Percentiles rank a stretch among this genome's conserved stretches.
phyloP scores from a whole-genome alignment of 2,888 invertebrate genomes.

The Idaea biselata region DNA sequence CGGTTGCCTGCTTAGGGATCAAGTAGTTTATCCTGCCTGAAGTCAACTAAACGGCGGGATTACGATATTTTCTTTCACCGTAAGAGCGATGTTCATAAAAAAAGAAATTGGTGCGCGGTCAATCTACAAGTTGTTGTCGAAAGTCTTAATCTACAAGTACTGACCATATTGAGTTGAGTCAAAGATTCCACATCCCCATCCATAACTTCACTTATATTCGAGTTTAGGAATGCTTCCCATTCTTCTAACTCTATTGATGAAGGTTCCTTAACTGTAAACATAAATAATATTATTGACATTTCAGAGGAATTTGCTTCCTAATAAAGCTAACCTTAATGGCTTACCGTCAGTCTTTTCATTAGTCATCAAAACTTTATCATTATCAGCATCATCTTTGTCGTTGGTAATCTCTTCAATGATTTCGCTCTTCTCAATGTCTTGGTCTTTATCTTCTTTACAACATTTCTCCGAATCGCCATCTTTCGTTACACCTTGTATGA shows the following conservation, averaged over 20 bases:
- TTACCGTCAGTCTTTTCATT: conserved; percentile 64
- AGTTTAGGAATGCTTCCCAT: conserved; percentile 91
- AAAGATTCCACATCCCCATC: conserved; percentile 89
- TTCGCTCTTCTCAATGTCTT: conserved; percentile 69
- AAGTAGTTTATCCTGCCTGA: too few relatives aligned
- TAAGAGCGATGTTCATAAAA: too few relatives aligned
- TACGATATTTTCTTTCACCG: too few relatives aligned
- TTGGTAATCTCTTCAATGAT: conserved; percentile 66
- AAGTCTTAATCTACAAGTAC: conserved; percentile 29
- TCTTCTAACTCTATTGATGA: conserved; percentile 91
- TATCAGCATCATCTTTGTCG: conserved; percentile 67
- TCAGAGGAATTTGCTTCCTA: too few relatives aligned
- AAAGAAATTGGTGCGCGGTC: too few relatives aligned
- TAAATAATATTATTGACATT: neutral
- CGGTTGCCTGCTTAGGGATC: too few relatives aligned
- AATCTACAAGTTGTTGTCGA: too few relatives aligned
- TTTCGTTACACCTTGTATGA: conserved; percentile 35
- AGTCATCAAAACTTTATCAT: conserved; percentile 53
- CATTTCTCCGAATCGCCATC: conserved; percentile 43
- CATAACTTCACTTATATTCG: conserved; percentile 90
- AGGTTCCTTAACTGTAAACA: conserved; percentile 67
- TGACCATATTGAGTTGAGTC: conserved; percentile 84
- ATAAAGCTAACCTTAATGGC: neutral
- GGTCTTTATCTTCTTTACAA: conserved; percentile 69
- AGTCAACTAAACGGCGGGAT: too few relatives aligned